Evolutionary conservation across 2,113 vertebrate genomes (phyloP), one percentile per base, ranked within the genome.

Genomic region (Indicator indicator): DNA sequence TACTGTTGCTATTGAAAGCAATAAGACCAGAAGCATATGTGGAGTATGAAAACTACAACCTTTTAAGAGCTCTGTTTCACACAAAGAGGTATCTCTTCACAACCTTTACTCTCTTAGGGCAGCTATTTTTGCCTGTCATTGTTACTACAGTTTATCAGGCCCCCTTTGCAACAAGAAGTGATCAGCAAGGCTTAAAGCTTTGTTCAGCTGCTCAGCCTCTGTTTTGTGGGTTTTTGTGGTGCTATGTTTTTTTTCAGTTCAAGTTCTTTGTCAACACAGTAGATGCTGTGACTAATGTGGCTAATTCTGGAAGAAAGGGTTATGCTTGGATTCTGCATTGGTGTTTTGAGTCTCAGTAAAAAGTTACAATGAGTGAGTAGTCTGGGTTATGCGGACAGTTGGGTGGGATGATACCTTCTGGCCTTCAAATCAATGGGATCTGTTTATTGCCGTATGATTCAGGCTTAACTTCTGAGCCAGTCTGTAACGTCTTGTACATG

Each of bases 301-400:
- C 94, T 95, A 96, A 76, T 92, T 97, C 85, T 74, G 74, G 78
- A 88, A 96, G 96, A 93, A 96, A 95, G 92, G 97, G 95, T 97
- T 93, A 82, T 1, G 86, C 88, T 78, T 96, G 92, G 87, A 96
- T 97, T 96, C 94, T 92, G 80, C 87, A 78, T 60, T 85, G 86
- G 84, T 83, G 80, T 96, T 96, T 95, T 95, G 90, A 97, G 93
- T 77, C 91, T 93, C 89, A 82, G 85, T 93, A 73, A 89, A 83
- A 91, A 75, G 83, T 96, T 83, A 83, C 95, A 97, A 90, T 91
- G 94, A 96, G 71, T 89, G 96, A 97, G 88, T 93, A 80, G 83
- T 64, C 85, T 90, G 85, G 69, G 69, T 94, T 95, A 83, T n/a
- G 63, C 93, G 91, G 87, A 30, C 79, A 77, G 89, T 46, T 94